phyloP scores from a whole-genome alignment of 2,113 vertebrate species.

The Leucoraja erinaceus region DNA sequence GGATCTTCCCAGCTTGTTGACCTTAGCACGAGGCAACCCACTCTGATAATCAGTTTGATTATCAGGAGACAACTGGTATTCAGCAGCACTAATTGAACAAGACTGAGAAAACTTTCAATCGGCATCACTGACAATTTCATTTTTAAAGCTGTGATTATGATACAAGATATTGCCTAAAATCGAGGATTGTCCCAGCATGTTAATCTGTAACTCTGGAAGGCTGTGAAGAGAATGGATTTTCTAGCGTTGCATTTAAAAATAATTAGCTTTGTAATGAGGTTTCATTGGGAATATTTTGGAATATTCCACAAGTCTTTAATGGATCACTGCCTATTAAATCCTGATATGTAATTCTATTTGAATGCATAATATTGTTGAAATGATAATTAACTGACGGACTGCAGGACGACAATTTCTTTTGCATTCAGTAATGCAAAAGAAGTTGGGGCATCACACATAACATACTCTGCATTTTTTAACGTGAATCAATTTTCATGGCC shows the following conservation, averaged over 20 bases:
- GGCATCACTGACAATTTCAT: too few species aligned
- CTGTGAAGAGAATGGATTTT: not conserved
- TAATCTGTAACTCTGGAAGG: not conserved
- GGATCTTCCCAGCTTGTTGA: not conserved
- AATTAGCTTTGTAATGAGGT: constrained; percentile 10
- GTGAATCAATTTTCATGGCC: not conserved
- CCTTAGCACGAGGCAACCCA: not conserved
- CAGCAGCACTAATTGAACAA: not conserved
- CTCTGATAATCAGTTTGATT: not conserved
- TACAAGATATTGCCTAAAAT: constrained; percentile 3
- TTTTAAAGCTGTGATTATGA: not conserved
- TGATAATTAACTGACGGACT: not conserved
- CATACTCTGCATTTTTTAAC: not conserved
- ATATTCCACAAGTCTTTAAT: not conserved
- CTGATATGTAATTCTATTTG: not conserved
- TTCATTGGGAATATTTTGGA: not conserved
- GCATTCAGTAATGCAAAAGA: too few species aligned
- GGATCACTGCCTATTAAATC: constrained; percentile 10
- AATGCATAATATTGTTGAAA: not conserved
- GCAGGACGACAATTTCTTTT: too few species aligned
- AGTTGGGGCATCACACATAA: not conserved
- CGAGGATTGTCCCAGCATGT: not conserved
- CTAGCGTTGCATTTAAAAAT: not conserved
- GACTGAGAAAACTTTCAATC: not conserved
- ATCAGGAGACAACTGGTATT: not conserved